Evolutionary conservation across 2,888 invertebrate genomes (phyloP).

Genomic region (Meiosimyza platycephala): DNA sequence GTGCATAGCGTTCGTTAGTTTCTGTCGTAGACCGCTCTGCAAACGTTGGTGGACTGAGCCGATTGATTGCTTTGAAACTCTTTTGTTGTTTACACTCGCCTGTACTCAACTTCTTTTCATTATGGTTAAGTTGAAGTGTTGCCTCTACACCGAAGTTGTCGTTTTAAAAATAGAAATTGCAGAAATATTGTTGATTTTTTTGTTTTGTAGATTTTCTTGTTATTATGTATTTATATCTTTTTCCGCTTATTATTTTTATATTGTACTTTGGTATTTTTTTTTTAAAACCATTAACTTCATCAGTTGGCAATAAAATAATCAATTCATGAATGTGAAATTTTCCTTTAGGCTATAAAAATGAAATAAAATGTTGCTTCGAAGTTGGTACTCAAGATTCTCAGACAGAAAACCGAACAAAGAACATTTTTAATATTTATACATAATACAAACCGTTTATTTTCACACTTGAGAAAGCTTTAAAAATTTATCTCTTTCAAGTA

Average conservation of each 20-base stretch:
- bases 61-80: not conserved
- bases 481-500: too few relatives aligned
- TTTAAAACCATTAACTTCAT: too few relatives aligned
- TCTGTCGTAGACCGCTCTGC: too few relatives aligned
- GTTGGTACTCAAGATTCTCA: too few relatives aligned
- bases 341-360: not conserved
- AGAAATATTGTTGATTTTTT: not conserved
- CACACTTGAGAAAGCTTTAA: too few relatives aligned
- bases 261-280: too few relatives aligned
- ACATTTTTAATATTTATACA: too few relatives aligned
- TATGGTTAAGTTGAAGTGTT: not conserved
- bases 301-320: too few relatives aligned
- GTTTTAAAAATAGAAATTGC: slow-evolving; percentile 17
- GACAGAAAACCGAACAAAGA: too few relatives aligned
- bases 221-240: not conserved
- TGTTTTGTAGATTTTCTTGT: not conserved
- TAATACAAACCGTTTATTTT: too few relatives aligned
- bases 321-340: not conserved
- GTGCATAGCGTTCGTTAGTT: too few relatives aligned
- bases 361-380: too few relatives aligned
- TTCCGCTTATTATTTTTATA: not conserved
- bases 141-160: not conserved
- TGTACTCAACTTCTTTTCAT: not conserved
- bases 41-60: not conserved
- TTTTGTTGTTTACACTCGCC: not conserved